Base-by-base conservation (phyloP, 2,888 invertebrate species). In the Neoscelio sp. region DNA sequence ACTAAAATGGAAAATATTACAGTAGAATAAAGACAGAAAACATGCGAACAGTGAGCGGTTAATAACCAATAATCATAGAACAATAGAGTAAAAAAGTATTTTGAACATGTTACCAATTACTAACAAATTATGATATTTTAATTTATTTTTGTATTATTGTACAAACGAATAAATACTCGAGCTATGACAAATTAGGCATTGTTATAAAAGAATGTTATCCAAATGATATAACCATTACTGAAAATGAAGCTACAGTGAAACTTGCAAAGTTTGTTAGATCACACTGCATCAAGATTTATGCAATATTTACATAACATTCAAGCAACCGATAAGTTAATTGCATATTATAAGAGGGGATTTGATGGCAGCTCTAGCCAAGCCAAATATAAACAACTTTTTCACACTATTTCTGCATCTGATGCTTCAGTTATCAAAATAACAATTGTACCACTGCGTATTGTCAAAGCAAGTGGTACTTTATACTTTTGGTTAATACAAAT, bases 401-500 rank as follows among this genome's bases (percentile, higher is more conserved):
- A 8, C 10, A 13, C 8, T 13, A 8, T 7, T 2, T n/a, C 50
- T 3, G 15, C 28, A 5, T 8, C 28, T 50, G 50, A 50, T 30
- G 28, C 30, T 1, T 50, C 50, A 5, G 12, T 38, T 18, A n/a
- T 64, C 2, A 13, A 38, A 2, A 64, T 50, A n/a, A 38, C 48
- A 18, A 48, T 64, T 35, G 64, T 64, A 18, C 48, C 64, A 3
- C 20, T 64, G n/a, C 13, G 23, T 10, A 48, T 48, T 8, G n/a
- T 33, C 15, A 1, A 30, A 5, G 15, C 54, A 3, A 33, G 10
- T 6, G n/a, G n/a, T n/a, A n/a, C n/a, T n/a, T n/a, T n/a, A n/a
- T n/a, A n/a, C n/a, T n/a, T n/a, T n/a, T n/a, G n/a, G n/a, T n/a
- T n/a, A n/a, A n/a, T n/a, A n/a, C n/a, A n/a, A n/a, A n/a, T n/a